These are phyloP conservation scores for Epinephelus cyanopodus DNA, from an alignment of 2,113 vertebrate genomes.

Conservation along the genomic window DNA sequence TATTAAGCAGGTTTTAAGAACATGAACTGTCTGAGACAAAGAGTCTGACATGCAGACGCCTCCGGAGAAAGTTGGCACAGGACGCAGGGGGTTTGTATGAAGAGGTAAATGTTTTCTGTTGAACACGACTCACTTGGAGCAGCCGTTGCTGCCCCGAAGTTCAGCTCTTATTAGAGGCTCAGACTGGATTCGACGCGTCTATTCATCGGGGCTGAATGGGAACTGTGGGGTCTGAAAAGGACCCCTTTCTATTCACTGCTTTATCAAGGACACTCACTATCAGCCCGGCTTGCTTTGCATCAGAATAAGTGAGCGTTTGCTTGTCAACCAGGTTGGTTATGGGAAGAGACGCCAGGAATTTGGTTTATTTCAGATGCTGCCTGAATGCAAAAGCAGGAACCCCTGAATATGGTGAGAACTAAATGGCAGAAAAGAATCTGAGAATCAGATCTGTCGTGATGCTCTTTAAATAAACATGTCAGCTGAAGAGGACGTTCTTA, in stretches of 20 bases:
- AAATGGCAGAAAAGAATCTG: not conserved
- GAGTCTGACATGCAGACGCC: not conserved
- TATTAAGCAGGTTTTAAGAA: not conserved
- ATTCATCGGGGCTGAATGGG: slow-evolving; percentile 69
- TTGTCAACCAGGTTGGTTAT: slow-evolving; percentile 61
- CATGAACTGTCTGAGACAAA: not conserved
- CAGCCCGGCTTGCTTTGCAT: slow-evolving; percentile 67
- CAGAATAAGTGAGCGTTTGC: slow-evolving; percentile 47
- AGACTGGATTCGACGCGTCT: slow-evolving; percentile 55
- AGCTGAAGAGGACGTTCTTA: not conserved
- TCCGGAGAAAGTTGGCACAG: slow-evolving; percentile 13
- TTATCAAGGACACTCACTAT: slow-evolving; percentile 51
- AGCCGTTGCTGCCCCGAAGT: slow-evolving; percentile 67
- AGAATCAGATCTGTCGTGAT: not conserved
- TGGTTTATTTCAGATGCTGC: slow-evolving; percentile 10
- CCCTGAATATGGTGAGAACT: not conserved
- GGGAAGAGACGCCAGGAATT: slow-evolving; percentile 56
- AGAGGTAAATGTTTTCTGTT: slow-evolving; percentile 30
- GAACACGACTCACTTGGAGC: not conserved
- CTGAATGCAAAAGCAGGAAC: slow-evolving; percentile 21
- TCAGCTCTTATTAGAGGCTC: slow-evolving; percentile 54
- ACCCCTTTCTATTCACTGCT: slow-evolving; percentile 46
- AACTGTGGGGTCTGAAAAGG: slow-evolving; percentile 54
- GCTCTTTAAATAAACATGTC: not conserved
- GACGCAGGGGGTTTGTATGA: not conserved